These are phyloP conservation scores for Choreutis nemorana DNA, from an alignment of 2,888 invertebrate genomes.

Conservation along the genomic window DNA sequence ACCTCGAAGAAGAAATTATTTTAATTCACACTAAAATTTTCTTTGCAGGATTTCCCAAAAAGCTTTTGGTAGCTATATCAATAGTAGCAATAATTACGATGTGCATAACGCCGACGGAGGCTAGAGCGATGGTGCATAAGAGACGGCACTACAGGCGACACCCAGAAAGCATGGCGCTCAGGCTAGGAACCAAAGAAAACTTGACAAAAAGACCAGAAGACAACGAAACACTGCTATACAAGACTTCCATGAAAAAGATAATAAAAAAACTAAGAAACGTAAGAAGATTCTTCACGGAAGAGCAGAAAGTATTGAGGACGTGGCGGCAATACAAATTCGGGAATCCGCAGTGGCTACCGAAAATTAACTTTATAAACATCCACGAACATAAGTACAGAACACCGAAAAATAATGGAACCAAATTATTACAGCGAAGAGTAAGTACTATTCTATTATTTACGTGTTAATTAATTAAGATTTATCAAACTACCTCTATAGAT, in stretches of 20 bases:
- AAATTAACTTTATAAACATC: conserved; percentile 49
- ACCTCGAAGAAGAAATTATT: no score
- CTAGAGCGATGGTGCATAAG: conserved; percentile 34
- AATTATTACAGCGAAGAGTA: conserved; percentile 4
- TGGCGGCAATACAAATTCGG: conserved; percentile 40
- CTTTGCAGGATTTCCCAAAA: conserved; percentile 62
- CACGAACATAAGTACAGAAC: conserved; percentile 37
- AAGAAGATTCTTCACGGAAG: conserved; percentile 36
- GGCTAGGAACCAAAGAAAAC: conserved; percentile 33
- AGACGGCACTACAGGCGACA: conserved; percentile 30
- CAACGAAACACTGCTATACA: conserved; percentile 29
- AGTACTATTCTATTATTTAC: conserved; percentile 3
- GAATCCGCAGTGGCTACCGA: conserved; percentile 48
- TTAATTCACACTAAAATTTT: no score
- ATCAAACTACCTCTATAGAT: no score
- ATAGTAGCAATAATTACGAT: conserved; percentile 48
- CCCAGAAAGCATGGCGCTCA: conserved; percentile 24
- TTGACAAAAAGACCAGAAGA: conserved; percentile 20
- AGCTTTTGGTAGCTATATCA: conserved; percentile 59
- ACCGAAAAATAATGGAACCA: not conserved
- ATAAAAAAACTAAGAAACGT: conserved; percentile 43
- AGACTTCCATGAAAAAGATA: conserved; percentile 38
- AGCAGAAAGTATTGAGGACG: conserved; percentile 33
- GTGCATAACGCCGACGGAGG: conserved; percentile 46
- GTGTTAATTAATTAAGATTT: no score